Evolutionary conservation across 2,888 invertebrate species (phyloP).

Genomic region (Pediacus dermestoides): DNA sequence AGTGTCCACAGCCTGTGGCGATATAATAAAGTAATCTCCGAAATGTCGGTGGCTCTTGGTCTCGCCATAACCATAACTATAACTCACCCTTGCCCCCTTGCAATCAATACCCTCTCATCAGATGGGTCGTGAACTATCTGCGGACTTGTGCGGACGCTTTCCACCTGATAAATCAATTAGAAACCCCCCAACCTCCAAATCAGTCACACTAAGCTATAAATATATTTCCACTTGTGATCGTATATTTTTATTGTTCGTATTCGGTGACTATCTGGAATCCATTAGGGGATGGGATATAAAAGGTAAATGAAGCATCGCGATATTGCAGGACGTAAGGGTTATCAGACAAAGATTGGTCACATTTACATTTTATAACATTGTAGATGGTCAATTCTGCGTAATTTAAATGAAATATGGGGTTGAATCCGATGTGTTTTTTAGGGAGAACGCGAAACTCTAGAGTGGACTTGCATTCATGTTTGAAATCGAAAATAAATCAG

Average conservation of each 20-base stretch:
- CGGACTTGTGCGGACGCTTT: slow-evolving; percentile 40
- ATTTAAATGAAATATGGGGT: slow-evolving; percentile 42
- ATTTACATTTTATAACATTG: slow-evolving; percentile 48
- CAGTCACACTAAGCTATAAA: slow-evolving; percentile 35
- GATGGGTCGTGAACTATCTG: slow-evolving; percentile 24
- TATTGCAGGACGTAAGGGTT: slow-evolving; percentile 43
- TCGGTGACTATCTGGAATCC: slow-evolving; percentile 36
- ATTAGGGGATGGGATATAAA: slow-evolving; percentile 41
- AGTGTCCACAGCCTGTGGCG: slow-evolving; percentile 42
- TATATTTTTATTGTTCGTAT: slow-evolving; percentile 41
- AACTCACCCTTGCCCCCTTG: slow-evolving; percentile 44
- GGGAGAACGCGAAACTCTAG: slow-evolving; percentile 25
- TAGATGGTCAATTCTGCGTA: slow-evolving; percentile 45
- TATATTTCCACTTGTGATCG: slow-evolving; percentile 29
- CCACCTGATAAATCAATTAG: slow-evolving; percentile 50
- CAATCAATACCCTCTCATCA: slow-evolving; percentile 37
- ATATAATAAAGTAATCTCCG: slow-evolving; percentile 51
- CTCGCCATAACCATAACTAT: slow-evolving; percentile 50
- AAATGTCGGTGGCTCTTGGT: slow-evolving; percentile 45
- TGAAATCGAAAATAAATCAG: slow-evolving; percentile 16
- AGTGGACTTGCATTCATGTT: slow-evolving; percentile 20
- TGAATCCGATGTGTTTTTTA: slow-evolving; percentile 29
- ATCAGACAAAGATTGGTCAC: slow-evolving; percentile 39
- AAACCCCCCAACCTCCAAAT: slow-evolving; percentile 8
- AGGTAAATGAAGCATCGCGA: slow-evolving; percentile 48